Evolutionary conservation across 2,797 vertebrate genomes (phyloP).

Genomic region (Masticophis lateralis): DNA sequence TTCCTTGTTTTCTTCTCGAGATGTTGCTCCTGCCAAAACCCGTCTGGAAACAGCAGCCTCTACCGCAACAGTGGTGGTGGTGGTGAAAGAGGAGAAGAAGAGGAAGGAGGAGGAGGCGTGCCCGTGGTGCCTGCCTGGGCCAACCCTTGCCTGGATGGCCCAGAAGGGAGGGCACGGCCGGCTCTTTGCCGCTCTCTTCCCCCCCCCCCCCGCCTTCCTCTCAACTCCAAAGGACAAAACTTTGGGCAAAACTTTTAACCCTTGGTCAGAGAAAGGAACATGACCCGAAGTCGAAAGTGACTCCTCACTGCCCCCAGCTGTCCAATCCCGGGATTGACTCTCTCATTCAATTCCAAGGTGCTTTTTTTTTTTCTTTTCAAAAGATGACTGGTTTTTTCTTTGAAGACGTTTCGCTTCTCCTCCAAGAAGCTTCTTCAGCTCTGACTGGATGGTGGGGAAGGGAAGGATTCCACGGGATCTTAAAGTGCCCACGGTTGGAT

Average conservation of each 20-base stretch:
- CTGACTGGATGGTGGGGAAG: too few relatives aligned
- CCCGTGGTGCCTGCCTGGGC: background rate
- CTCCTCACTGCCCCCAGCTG: background rate
- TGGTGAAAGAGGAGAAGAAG: background rate
- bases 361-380: too few relatives aligned
- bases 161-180: background rate
- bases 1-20: background rate
- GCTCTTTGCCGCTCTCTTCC: too few relatives aligned
- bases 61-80: background rate
- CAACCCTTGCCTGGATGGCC: background rate
- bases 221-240: background rate
- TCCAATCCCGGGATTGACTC: background rate
- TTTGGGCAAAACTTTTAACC: background rate
- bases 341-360: too few relatives aligned
- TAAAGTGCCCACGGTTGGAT: too few relatives aligned
- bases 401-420: too few relatives aligned
- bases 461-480: too few relatives aligned
- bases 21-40: background rate
- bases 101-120: background rate
- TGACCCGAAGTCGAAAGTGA: background rate
- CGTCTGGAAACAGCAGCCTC: background rate
- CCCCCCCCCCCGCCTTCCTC: fast-evolving
- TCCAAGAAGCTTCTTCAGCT: too few relatives aligned
- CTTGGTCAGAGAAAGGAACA: background rate
- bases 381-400: too few relatives aligned